phyloP scores from a whole-genome alignment of 2,888 invertebrate species.

The Lasius platythorax region DNA sequence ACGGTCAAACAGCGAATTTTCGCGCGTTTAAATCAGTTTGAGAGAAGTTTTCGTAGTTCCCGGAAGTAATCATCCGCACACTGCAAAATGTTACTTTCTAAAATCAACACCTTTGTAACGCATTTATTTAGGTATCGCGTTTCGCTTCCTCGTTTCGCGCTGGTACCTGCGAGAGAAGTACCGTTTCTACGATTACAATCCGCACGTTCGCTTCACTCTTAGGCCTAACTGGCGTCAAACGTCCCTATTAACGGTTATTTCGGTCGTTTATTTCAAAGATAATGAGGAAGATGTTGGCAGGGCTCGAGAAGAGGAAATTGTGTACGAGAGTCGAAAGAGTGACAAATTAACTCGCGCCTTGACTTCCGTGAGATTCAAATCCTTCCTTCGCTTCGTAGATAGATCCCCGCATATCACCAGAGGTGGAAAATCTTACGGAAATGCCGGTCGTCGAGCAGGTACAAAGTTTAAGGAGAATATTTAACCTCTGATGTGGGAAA shows the following conservation, averaged over 20 bases:
- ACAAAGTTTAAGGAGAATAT: conserved; percentile 63
- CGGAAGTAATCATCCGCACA: conserved; percentile 35
- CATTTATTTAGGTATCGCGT: conserved; percentile 53
- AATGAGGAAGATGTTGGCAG: conserved; percentile 59
- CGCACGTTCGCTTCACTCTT: conserved; percentile 46
- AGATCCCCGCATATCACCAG: conserved; percentile 50
- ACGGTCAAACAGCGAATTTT: neutral
- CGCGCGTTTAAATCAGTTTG: neutral
- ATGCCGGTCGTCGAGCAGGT: conserved; percentile 55
- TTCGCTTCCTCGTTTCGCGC: conserved; percentile 46
- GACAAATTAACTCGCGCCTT: conserved; percentile 67
- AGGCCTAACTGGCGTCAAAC: conserved; percentile 51
- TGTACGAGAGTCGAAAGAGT: conserved; percentile 53
- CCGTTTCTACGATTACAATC: conserved; percentile 57
- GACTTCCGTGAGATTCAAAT: conserved; percentile 60
- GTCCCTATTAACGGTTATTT: conserved; percentile 58
- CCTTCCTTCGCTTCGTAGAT: conserved; percentile 39
- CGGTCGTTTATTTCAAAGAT: conserved; percentile 57
- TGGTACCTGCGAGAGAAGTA: conserved; percentile 43
- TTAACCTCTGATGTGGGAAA: conserved; percentile 63
- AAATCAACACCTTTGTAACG: conserved; percentile 52
- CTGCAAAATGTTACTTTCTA: conserved; percentile 38
- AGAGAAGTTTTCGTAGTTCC: conserved; percentile 3
- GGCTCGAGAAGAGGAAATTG: conserved; percentile 51
- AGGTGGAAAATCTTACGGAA: conserved; percentile 61